Base-by-base conservation (phyloP, 64 coral and sea anemone genomes). In the Exaiptasia diaphana region DNA sequence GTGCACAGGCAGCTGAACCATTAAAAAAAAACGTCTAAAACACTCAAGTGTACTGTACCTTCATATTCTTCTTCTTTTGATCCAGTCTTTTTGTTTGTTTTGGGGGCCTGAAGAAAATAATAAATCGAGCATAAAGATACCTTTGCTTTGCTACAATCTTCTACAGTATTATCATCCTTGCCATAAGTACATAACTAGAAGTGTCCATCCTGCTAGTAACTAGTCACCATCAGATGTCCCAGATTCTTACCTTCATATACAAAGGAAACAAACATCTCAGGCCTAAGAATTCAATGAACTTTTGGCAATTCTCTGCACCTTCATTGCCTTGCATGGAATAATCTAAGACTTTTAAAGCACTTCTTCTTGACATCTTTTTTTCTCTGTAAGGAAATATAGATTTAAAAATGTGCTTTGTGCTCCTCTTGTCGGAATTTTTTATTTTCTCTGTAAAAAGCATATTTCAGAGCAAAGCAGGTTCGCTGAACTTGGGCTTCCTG, bases 251-350 rank as follows among this genome's bases (percentile, higher is more conserved):
- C 93, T 97, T 97, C 93, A 97, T 97, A 67, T 91, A 97, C 25
- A 97, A 74, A 39, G 93, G 89, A 68, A 97, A 97, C 20, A 97
- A 34, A 78, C 88, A 91, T 79, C 94, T 78, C 20, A 97, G 94
- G 34, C 94, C 94, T 2, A 97, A 78, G 40, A 97, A 91, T 56
- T 97, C 94, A 61, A 97, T 87, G 79, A 97, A 97, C 58, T 97
- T 97, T 49, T 68, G 45, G 25, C 89, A 92, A 50, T 97, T 97
- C 34, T 97, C 94, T 23, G 73, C 44, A 15, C 94, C 94, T 48
- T 97, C 94, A 1, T 42, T 52, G 4, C 94, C 94, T 49, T 97
- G 94, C 94, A 97, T 97, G 12, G 94, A 59, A 73, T 97, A 88
- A 75, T 97, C 94, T 8, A 97, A 48, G 49, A 97, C 94, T 67